Percentiles rank a stretch among this genome's conserved stretches.
phyloP scores from a whole-genome alignment of 2,888 invertebrate genomes.

The Lepidocyrtinus sp. region DNA sequence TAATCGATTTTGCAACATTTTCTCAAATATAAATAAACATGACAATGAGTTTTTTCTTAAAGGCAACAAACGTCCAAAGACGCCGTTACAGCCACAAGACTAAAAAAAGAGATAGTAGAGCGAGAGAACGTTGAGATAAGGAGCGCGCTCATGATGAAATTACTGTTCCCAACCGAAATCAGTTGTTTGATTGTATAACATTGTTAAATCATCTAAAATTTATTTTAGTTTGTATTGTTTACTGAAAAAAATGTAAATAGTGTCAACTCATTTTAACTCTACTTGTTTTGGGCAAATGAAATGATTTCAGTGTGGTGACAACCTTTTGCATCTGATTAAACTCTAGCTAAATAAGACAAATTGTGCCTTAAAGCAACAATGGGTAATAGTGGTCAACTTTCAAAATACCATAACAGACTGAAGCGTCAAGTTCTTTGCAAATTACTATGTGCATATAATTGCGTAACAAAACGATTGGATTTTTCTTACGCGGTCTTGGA shows the following conservation, averaged over 20 bases:
- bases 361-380: background rate
- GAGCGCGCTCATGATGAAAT: slow-evolving; percentile 41
- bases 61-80: background rate
- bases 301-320: slow-evolving; percentile 23
- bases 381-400: background rate
- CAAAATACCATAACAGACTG: background rate
- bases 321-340: background rate
- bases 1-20: background rate
- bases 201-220: too few species aligned
- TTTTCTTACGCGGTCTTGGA: slow-evolving; percentile 1
- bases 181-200: background rate
- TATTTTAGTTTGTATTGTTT: too few species aligned
- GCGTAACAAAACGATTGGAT: slow-evolving; percentile 20
- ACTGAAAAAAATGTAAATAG: background rate
- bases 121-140: too few species aligned
- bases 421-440: background rate
- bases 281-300: slow-evolving; percentile 51
- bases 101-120: too few species aligned
- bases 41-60: slow-evolving; percentile 35
- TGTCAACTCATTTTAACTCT: background rate
- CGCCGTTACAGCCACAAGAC: slow-evolving; percentile 29
- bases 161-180: background rate
- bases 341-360: background rate
- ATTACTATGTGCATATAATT: background rate
- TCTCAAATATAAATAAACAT: background rate